Conservation (phyloP, 2,797 vertebrate genomes). For the Distichodus sexfasciatus region DNA sequence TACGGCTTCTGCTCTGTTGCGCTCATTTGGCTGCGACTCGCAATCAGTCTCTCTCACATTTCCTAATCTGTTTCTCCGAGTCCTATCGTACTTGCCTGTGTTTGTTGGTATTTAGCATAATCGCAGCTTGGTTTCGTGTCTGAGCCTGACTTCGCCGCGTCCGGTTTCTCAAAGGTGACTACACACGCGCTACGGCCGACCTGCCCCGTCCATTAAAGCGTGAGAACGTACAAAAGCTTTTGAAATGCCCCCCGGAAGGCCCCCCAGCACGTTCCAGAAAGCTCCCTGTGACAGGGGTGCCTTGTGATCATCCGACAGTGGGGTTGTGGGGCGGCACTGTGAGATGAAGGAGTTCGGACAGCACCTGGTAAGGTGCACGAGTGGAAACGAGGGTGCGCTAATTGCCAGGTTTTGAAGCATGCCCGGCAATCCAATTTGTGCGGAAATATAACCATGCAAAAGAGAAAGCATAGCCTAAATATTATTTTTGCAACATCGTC, state of each 20-base stretch:
- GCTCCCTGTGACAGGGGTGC: not conserved
- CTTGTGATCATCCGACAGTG: conserved; percentile 31
- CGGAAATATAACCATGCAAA: conserved; percentile 6
- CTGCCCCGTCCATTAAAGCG: too few relatives aligned
- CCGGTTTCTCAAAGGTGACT: conserved; percentile 13
- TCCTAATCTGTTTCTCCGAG: conserved; percentile 24
- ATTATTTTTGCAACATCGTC: conserved; percentile 23
- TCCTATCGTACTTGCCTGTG: not conserved
- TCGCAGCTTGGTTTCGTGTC: conserved; percentile 12
- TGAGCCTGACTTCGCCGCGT: conserved; percentile 6
- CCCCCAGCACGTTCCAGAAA: conserved; percentile 20
- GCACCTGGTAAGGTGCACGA: conserved; percentile 46
- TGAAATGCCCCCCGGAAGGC: too few relatives aligned
- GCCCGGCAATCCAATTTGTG: conserved; percentile 32
- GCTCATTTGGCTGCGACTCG: conserved; percentile 8
- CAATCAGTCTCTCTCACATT: conserved; percentile 19
- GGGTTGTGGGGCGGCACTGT: not conserved
- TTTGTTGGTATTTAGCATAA: conserved; percentile 22
- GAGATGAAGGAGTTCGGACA: not conserved
- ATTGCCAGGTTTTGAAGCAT: conserved; percentile 51
- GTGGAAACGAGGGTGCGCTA: conserved; percentile 50
- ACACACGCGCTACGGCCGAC: conserved; percentile 24
- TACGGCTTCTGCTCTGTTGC: not conserved
- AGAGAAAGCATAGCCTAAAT: conserved; percentile 6
- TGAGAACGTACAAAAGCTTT: too few relatives aligned